phyloP scores from a whole-genome alignment of 1,140 invertebrate genomes.

The Orchestia grillus region DNA sequence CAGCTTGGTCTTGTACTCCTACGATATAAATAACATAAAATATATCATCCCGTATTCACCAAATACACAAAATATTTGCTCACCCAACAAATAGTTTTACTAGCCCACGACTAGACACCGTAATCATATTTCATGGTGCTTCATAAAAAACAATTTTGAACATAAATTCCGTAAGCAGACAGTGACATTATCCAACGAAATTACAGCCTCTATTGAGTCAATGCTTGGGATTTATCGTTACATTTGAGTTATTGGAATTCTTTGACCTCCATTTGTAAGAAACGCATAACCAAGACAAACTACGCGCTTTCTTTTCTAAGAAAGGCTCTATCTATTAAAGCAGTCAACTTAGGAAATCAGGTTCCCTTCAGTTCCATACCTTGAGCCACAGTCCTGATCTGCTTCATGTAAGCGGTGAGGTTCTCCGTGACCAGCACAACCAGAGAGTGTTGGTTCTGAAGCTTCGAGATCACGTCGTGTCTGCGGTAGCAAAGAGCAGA shows the following conservation, averaged over 20 bases:
- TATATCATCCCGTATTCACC: no score
- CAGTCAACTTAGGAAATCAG: not conserved
- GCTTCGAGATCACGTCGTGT: slow-evolving; percentile 88
- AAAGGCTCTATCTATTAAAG: not conserved
- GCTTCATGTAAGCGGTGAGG: slow-evolving; percentile 92
- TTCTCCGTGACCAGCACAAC: slow-evolving; percentile 95
- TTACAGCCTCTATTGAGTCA: not conserved
- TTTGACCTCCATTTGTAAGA: not conserved
- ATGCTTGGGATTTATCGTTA: not conserved
- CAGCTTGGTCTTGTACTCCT: not conserved
- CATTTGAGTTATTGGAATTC: not conserved
- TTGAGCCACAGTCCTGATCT: slow-evolving; percentile 80
- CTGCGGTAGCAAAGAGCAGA: slow-evolving; percentile 69
- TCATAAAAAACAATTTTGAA: not conserved
- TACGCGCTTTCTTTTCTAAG: not conserved
- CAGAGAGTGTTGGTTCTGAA: slow-evolving; percentile 92
- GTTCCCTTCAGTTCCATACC: slow-evolving; percentile 69
- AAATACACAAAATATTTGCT: no score
- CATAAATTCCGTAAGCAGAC: not conserved
- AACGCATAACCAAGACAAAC: not conserved
- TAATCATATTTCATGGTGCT: no score
- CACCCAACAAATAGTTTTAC: no score
- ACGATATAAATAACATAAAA: not conserved
- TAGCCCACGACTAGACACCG: no score
- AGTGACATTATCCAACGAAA: not conserved